Conservation (phyloP, 1,140 invertebrate genomes). For the Hesperophylax magnus region DNA sequence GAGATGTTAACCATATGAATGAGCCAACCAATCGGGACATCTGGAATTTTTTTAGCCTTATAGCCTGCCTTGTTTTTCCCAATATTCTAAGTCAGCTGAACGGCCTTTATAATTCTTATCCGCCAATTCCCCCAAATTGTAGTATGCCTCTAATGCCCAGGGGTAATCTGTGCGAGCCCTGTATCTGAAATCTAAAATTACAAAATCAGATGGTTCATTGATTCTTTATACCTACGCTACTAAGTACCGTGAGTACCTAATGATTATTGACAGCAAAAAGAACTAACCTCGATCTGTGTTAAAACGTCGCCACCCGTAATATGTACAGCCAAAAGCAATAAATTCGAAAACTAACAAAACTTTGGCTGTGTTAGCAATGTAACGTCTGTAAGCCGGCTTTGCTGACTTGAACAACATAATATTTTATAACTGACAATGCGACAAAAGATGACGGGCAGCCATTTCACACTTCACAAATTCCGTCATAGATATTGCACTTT, state of each 20-base stretch:
- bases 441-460: slow-evolving; percentile 18
- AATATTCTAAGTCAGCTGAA: slow-evolving; percentile 46
- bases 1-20: slow-evolving; percentile 15
- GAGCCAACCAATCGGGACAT: slow-evolving; percentile 39
- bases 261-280: slow-evolving; percentile 5
- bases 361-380: slow-evolving; percentile 10
- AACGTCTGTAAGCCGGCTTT: slow-evolving; percentile 24
- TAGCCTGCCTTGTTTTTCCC: slow-evolving; percentile 44
- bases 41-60: slow-evolving; percentile 13
- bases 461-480: too few species aligned
- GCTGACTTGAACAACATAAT: slow-evolving; percentile 37
- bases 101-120: slow-evolving; percentile 44
- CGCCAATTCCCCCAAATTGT: slow-evolving; percentile 43
- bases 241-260: not conserved
- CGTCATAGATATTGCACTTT: too few species aligned
- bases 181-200: slow-evolving; percentile 46
- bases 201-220: slow-evolving; percentile 23
- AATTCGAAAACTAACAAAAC: slow-evolving; percentile 25
- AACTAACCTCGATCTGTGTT: slow-evolving; percentile 47
- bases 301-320: slow-evolving; percentile 15
- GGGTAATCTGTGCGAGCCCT: slow-evolving; percentile 18
- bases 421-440: not conserved
- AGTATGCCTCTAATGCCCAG: slow-evolving; percentile 46
- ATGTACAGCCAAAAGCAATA: slow-evolving; percentile 6
- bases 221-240: not conserved